phyloP scores from a whole-genome alignment of 2,888 invertebrate genomes.

The Acanthopleura granulata region DNA sequence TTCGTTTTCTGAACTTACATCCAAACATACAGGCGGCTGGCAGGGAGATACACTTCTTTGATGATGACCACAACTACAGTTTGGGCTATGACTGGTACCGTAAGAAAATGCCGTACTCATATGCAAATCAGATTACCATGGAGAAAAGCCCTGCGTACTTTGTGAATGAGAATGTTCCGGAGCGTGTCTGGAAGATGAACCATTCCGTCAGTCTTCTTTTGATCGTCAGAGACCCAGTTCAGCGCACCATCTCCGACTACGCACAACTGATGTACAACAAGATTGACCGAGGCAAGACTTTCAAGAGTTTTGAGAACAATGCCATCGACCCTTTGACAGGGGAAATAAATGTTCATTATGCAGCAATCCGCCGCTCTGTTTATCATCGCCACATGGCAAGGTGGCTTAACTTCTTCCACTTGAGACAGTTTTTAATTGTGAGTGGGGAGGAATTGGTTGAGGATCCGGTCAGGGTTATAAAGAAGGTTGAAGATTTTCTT shows the following conservation, averaged over 20 bases:
- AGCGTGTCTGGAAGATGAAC: conserved; percentile 94
- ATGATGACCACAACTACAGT: conserved; percentile 84
- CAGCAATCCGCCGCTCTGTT: conserved; percentile 65
- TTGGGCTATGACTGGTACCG: conserved; percentile 92
- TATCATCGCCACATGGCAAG: conserved; percentile 80
- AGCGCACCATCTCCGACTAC: conserved; percentile 95
- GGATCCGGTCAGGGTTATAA: conserved; percentile 51
- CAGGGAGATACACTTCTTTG: conserved; percentile 97
- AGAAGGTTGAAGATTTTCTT: conserved; percentile 53
- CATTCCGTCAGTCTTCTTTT: conserved; percentile 87
- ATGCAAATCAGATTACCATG: conserved; percentile 90
- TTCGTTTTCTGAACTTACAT: conserved; percentile 67
- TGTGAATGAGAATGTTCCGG: conserved; percentile 92
- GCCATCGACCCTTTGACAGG: conserved; percentile 61
- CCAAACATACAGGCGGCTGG: conserved; percentile 89
- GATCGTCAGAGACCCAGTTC: conserved; percentile 95
- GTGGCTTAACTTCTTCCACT: conserved; percentile 93
- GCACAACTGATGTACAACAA: conserved; percentile 83
- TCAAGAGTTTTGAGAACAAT: conserved; percentile 62
- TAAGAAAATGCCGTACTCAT: conserved; percentile 90
- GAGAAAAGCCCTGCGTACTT: conserved; percentile 99
- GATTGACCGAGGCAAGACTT: conserved; percentile 48
- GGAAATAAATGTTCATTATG: conserved; percentile 66
- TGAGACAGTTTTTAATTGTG: conserved; percentile 91
- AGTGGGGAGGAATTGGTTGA: conserved; percentile 72